Percentiles rank a stretch among this genome's conserved stretches.
phyloP scores from a whole-genome alignment of 2,113 vertebrate species.

The Hippocampus mohnikei region DNA sequence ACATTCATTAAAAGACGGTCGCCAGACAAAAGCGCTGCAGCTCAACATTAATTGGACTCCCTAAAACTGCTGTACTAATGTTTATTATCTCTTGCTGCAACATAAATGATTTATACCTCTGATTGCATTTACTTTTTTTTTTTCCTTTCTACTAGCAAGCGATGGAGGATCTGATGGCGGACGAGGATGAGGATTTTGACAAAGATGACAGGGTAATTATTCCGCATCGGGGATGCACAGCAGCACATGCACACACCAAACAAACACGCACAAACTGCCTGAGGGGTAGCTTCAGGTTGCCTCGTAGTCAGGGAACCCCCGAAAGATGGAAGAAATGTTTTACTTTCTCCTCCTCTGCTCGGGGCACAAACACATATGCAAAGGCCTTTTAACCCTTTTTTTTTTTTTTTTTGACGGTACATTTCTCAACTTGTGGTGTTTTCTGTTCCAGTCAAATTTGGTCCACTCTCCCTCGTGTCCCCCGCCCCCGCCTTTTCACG shows the following conservation, averaged over 20 bases:
- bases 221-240: constrained; percentile 73
- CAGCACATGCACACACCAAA: constrained; percentile 12
- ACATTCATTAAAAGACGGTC: constrained; percentile 48
- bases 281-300: constrained; percentile 75
- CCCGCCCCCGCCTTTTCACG: constrained; percentile 18
- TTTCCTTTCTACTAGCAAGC: constrained; percentile 78
- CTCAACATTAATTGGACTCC: constrained; percentile 49
- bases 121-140: constrained; percentile 17
- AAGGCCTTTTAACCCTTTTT: constrained; percentile 54
- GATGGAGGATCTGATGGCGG: constrained; percentile 95
- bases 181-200: constrained; percentile 97
- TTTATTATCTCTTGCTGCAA: constrained; percentile 37
- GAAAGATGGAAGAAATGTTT: constrained; percentile 65
- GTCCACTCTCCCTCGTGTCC: background rate
- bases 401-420: constrained; percentile 47
- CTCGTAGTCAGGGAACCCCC: constrained; percentile 81
- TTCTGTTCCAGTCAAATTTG: constrained; percentile 33
- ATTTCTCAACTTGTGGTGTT: constrained; percentile 54
- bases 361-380: constrained; percentile 51
- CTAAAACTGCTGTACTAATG: constrained; percentile 36
- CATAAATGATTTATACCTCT: constrained; percentile 36
- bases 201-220: constrained; percentile 99
- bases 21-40: constrained; percentile 48
- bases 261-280: constrained; percentile 56
- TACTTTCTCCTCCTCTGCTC: constrained; percentile 40